A percentile compares a stretch with the other conserved stretches of the same genome.
phyloP scores from a whole-genome alignment of 2,797 vertebrate genomes.

The Podargus strigoides region DNA sequence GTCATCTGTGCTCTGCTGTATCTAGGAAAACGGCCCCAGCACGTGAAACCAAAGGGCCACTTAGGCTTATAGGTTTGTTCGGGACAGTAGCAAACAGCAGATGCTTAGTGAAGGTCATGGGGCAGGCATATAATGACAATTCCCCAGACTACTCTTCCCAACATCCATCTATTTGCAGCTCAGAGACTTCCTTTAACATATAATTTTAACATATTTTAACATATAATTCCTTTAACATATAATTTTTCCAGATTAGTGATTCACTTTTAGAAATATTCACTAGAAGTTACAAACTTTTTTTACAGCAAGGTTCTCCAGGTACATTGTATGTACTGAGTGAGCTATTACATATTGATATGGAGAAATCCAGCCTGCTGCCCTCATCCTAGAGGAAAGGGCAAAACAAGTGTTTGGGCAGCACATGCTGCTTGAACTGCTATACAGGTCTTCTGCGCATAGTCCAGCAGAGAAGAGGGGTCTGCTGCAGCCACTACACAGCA shows the following conservation, averaged over 20 bases:
- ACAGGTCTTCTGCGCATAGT: neutral
- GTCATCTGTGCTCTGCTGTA: neutral
- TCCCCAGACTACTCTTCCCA: neutral
- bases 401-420: neutral
- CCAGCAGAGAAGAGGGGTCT: neutral
- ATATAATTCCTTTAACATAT: conserved; percentile 39
- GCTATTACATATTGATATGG: neutral
- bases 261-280: conserved; percentile 16
- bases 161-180: neutral
- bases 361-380: neutral
- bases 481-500: neutral
- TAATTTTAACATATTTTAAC: conserved; percentile 54
- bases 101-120: neutral
- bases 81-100: neutral
- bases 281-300: conserved; percentile 47
- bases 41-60: neutral
- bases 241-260: conserved; percentile 1
- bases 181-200: conserved; percentile 47
- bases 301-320: neutral
- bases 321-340: neutral
- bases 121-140: neutral
- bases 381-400: neutral
- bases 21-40: neutral
- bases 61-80: neutral
- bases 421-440: neutral